Conservation (phyloP, 2,113 vertebrate species). For the Phycodurus eques region DNA sequence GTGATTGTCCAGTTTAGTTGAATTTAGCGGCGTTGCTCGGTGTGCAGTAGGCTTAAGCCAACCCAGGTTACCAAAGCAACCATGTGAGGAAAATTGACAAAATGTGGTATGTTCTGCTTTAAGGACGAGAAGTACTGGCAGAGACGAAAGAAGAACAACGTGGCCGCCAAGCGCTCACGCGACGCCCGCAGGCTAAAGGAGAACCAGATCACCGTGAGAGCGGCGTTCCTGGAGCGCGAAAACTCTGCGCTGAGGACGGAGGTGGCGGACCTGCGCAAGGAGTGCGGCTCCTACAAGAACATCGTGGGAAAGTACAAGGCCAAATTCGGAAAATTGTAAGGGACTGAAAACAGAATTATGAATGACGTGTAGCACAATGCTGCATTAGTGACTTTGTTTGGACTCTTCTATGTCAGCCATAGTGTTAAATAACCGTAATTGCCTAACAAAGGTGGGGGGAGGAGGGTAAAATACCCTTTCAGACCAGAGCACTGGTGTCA, state of each 20-base stretch:
- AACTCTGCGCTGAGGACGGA: constrained; percentile 88
- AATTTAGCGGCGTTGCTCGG: too few relatives aligned
- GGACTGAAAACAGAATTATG: constrained; percentile 14
- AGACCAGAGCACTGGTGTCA: background rate
- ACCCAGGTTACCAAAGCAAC: background rate
- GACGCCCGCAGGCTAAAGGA: constrained; percentile 93
- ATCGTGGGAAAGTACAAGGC: constrained; percentile 82
- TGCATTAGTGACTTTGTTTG: constrained; percentile 10
- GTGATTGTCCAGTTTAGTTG: too few relatives aligned
- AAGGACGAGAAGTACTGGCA: constrained; percentile 96
- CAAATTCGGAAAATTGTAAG: constrained; percentile 90
- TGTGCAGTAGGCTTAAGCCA: too few relatives aligned
- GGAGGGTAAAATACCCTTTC: background rate
- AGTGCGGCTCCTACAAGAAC: constrained; percentile 85
- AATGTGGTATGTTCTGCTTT: background rate
- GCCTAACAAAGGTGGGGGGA: background rate
- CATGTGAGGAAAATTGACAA: background rate
- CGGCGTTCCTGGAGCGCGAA: constrained; percentile 94
- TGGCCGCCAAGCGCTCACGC: constrained; percentile 93
- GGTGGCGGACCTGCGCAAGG: constrained; percentile 90
- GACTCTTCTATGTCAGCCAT: background rate
- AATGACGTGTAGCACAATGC: background rate
- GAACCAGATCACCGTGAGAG: constrained; percentile 95
- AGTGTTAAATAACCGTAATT: background rate
- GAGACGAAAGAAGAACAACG: constrained; percentile 91